Base-by-base conservation (phyloP, 2,888 invertebrate genomes). In the Branchipolynoe longqiensis region DNA sequence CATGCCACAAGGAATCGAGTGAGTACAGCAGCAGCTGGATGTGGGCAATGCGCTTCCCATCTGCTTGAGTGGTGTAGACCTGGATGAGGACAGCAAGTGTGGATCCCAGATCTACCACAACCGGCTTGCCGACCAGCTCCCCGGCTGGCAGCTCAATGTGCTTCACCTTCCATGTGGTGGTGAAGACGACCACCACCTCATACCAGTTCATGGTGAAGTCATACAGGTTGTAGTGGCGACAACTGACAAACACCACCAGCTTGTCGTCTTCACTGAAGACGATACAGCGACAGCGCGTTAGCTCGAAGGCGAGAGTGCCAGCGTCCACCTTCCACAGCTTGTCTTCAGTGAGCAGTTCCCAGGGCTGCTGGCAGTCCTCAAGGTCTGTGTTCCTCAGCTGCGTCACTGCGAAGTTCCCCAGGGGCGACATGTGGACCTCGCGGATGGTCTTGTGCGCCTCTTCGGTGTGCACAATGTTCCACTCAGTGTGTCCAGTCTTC, bases 291-390 rank as follows among this genome's bases (percentile, higher is more conserved):
- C n/a, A 86, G 69, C 88, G 85, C 4, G 74, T 86, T 3, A 88
- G 87, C 58, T 89, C 88, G 81, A 88, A 88, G 41, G 90, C 86
- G 78, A 89, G 87, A 3, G 88, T 73, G 4, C 89, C 89, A 18
- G 88, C 89, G n/a, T 87, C 87, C 33, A 90, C 82, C 41, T 90
- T 88, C 92, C 92, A 92, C 48, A 92, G 82, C 28, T 91, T 89
- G 82, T 90, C 90, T 83, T 91, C 90, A 12, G 88, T 88, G 18
- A 91, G 84, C 0, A 88, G 64, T 12, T 82, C 82, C 88, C 91
- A 90, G 8, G 86, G 85, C 14, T 82, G 69, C 33, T 73, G 74
- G 41, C 82, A 86, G 28, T 82, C 83, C 28, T 59, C 86, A 14
- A 82, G 31, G 54, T 87, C 87, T 2, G 25, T 85, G 56, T 88